Conservation (phyloP, 2,113 vertebrate species). For the Tachycineta bicolor region DNA sequence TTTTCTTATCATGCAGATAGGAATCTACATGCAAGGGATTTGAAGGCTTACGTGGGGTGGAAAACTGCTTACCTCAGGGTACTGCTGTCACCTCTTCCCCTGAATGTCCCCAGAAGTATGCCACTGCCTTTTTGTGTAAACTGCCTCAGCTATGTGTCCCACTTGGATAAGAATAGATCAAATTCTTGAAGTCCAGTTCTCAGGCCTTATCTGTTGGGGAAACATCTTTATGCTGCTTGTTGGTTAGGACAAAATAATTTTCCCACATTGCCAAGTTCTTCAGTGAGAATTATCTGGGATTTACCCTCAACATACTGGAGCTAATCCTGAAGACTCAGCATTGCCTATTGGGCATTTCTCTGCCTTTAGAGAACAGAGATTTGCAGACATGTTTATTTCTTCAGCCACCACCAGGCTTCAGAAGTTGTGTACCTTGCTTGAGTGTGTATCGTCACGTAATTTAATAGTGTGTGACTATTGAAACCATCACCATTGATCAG, state of each 20-base stretch:
- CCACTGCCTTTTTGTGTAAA: background rate
- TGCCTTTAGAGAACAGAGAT: background rate
- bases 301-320: background rate
- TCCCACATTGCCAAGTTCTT: background rate
- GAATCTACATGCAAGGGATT: background rate
- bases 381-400: background rate
- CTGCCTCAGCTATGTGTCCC: accelerated
- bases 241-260: background rate
- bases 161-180: background rate
- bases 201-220: background rate
- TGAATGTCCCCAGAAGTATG: background rate
- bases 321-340: background rate
- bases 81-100: background rate
- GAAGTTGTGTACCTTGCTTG: background rate
- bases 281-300: background rate
- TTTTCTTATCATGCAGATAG: background rate
- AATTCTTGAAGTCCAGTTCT: background rate
- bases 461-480: background rate
- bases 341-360: background rate
- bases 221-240: background rate
- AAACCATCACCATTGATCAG: background rate
- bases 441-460: background rate
- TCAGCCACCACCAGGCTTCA: background rate
- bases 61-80: background rate
- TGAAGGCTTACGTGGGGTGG: accelerated